These are phyloP conservation scores for Anoplophora glabripennis DNA, from an alignment of 1,140 invertebrate genomes.

Conservation along the genomic window DNA sequence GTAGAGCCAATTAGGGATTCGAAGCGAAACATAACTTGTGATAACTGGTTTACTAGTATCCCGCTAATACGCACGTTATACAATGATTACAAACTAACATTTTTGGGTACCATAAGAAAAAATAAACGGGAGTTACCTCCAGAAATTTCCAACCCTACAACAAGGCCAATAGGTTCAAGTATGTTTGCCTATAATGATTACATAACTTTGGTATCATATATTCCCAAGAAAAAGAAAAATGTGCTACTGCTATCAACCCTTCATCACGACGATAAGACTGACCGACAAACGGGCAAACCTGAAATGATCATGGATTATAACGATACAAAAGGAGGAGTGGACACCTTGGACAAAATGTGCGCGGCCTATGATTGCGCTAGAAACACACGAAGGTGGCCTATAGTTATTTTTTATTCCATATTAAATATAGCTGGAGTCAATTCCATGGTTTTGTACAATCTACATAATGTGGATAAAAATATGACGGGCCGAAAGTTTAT, in stretches of 20 bases:
- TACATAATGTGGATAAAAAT: too few relatives aligned
- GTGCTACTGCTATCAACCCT: slow-evolving; percentile 18
- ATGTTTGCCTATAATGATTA: slow-evolving; percentile 6
- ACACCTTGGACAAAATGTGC: slow-evolving; percentile 17
- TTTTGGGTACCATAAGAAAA: slow-evolving; percentile 18
- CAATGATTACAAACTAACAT: slow-evolving; percentile 5
- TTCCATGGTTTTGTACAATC: too few relatives aligned
- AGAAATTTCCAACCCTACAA: background rate
- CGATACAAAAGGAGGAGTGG: slow-evolving; percentile 17
- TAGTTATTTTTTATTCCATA: slow-evolving; percentile 19
- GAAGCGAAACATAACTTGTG: slow-evolving; percentile 15
- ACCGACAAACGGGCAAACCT: background rate
- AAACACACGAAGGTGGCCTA: slow-evolving; percentile 17
- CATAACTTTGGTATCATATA: slow-evolving; percentile 1
- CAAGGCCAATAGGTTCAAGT: background rate
- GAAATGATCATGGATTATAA: slow-evolving; percentile 23
- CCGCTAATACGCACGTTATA: background rate
- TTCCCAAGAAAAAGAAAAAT: slow-evolving; percentile 13
- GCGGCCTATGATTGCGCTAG: slow-evolving; percentile 15
- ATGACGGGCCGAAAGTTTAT: too few relatives aligned
- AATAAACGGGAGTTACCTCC: slow-evolving; percentile 12
- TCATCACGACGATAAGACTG: slow-evolving; percentile 15
- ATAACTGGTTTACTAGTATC: background rate
- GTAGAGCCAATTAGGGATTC: slow-evolving; percentile 14
- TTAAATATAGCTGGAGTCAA: slow-evolving; percentile 4